Evolutionary conservation across 2,113 vertebrate species (phyloP).

Genomic region (Gila orcuttii): DNA sequence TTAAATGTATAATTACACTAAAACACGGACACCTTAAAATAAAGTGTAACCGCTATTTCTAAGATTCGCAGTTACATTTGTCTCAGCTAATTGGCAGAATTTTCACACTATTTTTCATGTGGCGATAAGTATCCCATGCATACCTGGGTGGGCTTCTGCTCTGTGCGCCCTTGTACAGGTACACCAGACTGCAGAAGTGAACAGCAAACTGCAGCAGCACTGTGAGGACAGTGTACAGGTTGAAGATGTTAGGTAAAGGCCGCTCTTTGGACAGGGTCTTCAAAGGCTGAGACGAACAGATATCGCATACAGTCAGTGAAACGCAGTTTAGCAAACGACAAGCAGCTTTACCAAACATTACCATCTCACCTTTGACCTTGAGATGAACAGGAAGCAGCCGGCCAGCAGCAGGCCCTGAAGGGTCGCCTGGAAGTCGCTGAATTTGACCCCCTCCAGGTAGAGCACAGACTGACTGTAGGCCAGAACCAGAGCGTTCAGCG

Average conservation of each 20-base stretch:
- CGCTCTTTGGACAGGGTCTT: conserved; percentile 92
- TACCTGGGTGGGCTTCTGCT: conserved; percentile 85
- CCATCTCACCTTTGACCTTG: conserved; percentile 89
- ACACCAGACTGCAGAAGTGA: conserved; percentile 92
- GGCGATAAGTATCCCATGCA: neutral
- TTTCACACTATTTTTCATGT: neutral
- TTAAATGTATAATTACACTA: too few species aligned
- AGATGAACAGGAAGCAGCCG: conserved; percentile 98
- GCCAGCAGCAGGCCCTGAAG: conserved; percentile 93
- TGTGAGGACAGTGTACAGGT: conserved; percentile 93
- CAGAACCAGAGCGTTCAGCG: conserved; percentile 92
- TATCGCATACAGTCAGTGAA: neutral
- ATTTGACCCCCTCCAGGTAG: conserved; percentile 95
- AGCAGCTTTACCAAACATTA: neutral
- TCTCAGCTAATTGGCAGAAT: neutral
- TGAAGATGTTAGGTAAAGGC: conserved; percentile 96
- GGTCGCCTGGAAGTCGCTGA: conserved; percentile 96
- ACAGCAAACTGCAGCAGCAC: conserved; percentile 94
- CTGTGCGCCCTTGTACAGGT: conserved; percentile 88
- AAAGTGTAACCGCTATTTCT: too few species aligned
- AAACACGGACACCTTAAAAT: too few species aligned
- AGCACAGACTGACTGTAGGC: conserved; percentile 98
- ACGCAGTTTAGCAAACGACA: neutral
- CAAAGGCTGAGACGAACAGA: conserved; percentile 79
- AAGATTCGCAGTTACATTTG: too few species aligned